Percentiles rank a stretch among this genome's conserved stretches.
Conservation (phyloP, 2,113 vertebrate genomes). For the Drymodes brunneopygia region DNA sequence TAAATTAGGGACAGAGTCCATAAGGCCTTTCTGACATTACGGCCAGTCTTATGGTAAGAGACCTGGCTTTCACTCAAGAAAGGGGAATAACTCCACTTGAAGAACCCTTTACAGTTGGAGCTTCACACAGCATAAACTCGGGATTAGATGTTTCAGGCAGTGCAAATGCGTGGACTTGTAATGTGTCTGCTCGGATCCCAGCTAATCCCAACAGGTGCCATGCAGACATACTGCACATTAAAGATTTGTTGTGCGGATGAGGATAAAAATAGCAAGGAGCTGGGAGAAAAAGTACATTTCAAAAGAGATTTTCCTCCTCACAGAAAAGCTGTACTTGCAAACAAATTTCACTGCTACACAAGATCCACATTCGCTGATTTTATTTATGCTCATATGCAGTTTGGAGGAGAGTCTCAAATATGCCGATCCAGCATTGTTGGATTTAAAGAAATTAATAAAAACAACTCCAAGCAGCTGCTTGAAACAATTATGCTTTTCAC, state of each 20-base stretch:
- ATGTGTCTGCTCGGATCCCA: neutral
- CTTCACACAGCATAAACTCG: neutral
- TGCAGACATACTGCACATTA: slow-evolving; percentile 48
- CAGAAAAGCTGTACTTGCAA: slow-evolving; percentile 16
- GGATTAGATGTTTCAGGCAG: slow-evolving; percentile 6
- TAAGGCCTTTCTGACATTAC: neutral
- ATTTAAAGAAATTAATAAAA: slow-evolving; percentile 77
- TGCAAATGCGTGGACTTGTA: neutral
- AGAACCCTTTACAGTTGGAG: neutral
- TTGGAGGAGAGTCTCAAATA: slow-evolving; percentile 60
- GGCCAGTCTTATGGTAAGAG: neutral
- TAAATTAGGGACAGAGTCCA: neutral
- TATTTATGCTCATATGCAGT: slow-evolving; percentile 22
- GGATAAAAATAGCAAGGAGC: slow-evolving; percentile 52
- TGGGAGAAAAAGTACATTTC: slow-evolving; percentile 15
- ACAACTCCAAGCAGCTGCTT: slow-evolving; percentile 76
- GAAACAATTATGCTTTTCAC: slow-evolving; percentile 79
- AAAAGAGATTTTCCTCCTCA: neutral
- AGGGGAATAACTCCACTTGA: neutral
- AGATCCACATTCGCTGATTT: neutral
- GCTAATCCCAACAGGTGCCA: slow-evolving; percentile 59
- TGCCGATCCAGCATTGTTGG: slow-evolving; percentile 68
- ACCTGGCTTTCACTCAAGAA: slow-evolving; percentile 7
- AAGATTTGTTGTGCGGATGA: slow-evolving; percentile 52
- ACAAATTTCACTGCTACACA: slow-evolving; percentile 13